A percentile compares a stretch with the other conserved stretches of the same genome.
Evolutionary conservation across 2,888 invertebrate genomes (phyloP).

Genomic region (Itoplectis maculator): DNA sequence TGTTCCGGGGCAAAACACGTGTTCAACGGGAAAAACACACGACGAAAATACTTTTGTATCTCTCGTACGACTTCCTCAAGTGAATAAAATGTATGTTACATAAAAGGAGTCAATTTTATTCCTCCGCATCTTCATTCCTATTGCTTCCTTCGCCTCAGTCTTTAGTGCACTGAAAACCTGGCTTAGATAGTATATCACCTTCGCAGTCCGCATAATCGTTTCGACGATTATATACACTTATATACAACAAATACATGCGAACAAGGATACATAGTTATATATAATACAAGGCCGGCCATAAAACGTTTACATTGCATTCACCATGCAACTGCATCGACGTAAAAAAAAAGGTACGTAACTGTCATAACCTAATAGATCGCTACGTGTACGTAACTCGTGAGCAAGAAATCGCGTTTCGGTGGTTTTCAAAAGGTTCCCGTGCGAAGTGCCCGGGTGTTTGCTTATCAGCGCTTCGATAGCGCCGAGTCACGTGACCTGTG

Average conservation of each 20-base stretch:
- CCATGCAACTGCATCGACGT: neutral
- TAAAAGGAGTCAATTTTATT: neutral
- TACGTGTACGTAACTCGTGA: neutral
- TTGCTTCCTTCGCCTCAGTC: neutral
- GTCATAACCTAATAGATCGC: neutral
- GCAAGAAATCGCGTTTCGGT: neutral
- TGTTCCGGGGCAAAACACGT: neutral
- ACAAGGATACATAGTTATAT: too few species aligned
- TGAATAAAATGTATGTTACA: slow-evolving; percentile 12
- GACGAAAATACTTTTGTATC: neutral
- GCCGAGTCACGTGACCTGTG: neutral
- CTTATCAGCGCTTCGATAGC: slow-evolving; percentile 2
- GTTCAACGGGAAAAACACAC: neutral
- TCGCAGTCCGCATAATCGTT: neutral
- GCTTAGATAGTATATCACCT: neutral
- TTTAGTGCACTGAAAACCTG: neutral
- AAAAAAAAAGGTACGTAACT: neutral
- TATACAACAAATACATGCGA: too few species aligned
- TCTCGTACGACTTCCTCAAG: neutral
- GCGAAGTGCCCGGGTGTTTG: neutral
- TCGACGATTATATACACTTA: neutral
- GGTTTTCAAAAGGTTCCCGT: neutral
- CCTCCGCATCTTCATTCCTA: neutral
- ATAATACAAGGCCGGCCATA: neutral
- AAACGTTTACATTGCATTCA: neutral